These are phyloP conservation scores for Flabesymbios commensalis DNA, from an alignment of 2,888 invertebrate genomes.

Conservation along the genomic window DNA sequence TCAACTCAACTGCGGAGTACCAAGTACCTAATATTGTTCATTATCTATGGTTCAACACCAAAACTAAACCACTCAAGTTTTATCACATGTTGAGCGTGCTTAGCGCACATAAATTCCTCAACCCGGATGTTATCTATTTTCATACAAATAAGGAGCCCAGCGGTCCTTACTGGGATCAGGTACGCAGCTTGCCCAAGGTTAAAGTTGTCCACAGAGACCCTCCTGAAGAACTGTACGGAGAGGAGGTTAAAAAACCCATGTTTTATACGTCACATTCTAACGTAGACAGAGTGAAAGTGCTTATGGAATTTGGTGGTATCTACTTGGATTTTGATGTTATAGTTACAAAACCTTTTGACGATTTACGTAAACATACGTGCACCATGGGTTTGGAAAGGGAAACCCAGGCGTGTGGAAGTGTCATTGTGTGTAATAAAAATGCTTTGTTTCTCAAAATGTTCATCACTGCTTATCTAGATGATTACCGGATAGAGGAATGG, in stretches of 20 bases:
- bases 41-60: slow-evolving; percentile 38
- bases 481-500: slow-evolving; percentile 39
- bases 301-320: slow-evolving; percentile 39
- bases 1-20: not conserved
- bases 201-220: slow-evolving; percentile 29
- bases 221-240: slow-evolving; percentile 33
- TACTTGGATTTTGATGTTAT: slow-evolving; percentile 39
- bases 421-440: slow-evolving; percentile 34
- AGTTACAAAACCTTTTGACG: slow-evolving; percentile 33
- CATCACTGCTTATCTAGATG: slow-evolving; percentile 40
- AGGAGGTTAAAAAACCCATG: slow-evolving; percentile 29
- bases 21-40: slow-evolving; percentile 39
- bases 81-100: slow-evolving; percentile 38
- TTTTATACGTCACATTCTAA: slow-evolving; percentile 41
- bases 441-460: slow-evolving; percentile 37
- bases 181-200: slow-evolving; percentile 26
- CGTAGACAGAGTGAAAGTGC: slow-evolving; percentile 37
- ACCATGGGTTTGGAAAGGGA: slow-evolving; percentile 30
- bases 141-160: slow-evolving; percentile 37
- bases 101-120: slow-evolving; percentile 34
- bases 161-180: slow-evolving; percentile 36
- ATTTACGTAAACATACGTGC: slow-evolving; percentile 30
- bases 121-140: slow-evolving; percentile 34
- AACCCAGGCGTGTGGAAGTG: slow-evolving; percentile 38
- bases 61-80: slow-evolving; percentile 28